Evolutionary conservation across 2,113 vertebrate species (phyloP).

Genomic region (rabbit (Oryctolagus cuniculus)): mOryCun1.1 NC_091434.1:105915501-105916000

Average conservation of each 20-base stretch:
- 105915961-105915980: neutral
- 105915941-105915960: neutral
- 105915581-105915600: neutral
- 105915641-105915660: neutral
- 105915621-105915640: neutral
- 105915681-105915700: neutral
- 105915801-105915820: neutral
- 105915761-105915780: neutral
- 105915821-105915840: neutral
- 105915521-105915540: rapidly evolving
- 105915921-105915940: neutral
- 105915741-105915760: neutral
- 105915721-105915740: neutral
- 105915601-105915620: neutral
- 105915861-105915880: neutral
- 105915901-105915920: neutral
- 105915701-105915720: neutral
- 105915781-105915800: neutral
- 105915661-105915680: neutral
- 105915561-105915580: neutral
- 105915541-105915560: neutral
- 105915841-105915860: neutral
- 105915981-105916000: neutral
- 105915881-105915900: neutral
- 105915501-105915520: neutral